Percentiles rank a stretch among this genome's conserved stretches.
Evolutionary conservation across 2,113 vertebrate species (phyloP).

Genomic region (Rafetus swinhoei): DNA sequence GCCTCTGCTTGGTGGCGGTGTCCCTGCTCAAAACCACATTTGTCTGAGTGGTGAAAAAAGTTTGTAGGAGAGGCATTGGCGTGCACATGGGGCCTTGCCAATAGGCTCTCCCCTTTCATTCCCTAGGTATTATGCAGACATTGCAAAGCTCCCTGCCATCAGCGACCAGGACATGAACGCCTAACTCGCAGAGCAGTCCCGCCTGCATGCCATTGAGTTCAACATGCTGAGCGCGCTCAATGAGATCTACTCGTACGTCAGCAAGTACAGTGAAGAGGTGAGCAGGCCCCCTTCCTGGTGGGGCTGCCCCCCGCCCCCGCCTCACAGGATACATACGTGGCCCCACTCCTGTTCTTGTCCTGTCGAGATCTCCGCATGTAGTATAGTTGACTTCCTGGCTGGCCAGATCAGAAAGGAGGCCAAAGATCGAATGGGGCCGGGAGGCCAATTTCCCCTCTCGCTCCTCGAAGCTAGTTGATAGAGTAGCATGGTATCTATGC

Average conservation of each 20-base stretch:
- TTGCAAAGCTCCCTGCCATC: constrained; percentile 94
- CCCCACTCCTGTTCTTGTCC: not conserved
- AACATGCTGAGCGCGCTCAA: constrained; percentile 97
- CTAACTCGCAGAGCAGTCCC: constrained; percentile 97
- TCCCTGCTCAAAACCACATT: not conserved
- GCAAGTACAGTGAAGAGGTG: constrained; percentile 98
- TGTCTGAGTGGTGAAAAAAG: not conserved
- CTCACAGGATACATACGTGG: no score
- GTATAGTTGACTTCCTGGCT: not conserved
- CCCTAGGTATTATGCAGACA: constrained; percentile 96
- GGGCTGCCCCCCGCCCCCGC: no score
- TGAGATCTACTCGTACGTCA: constrained; percentile 98
- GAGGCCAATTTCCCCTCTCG: not conserved
- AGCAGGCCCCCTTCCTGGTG: not conserved
- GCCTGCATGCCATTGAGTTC: constrained; percentile 93
- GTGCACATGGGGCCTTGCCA: not conserved
- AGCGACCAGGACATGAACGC: constrained; percentile 99
- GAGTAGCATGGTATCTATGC: rapidly evolving
- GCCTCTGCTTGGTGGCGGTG: no score
- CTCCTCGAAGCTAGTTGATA: rapidly evolving
- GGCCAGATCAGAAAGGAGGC: not conserved
- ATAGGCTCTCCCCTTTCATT: not conserved
- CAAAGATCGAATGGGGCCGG: not conserved
- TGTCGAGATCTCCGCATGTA: not conserved
- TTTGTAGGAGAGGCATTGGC: not conserved